A percentile compares a stretch with the other conserved stretches of the same genome.
Conservation (phyloP, 2,888 invertebrate genomes). For the Oscheius sp. region DNA sequence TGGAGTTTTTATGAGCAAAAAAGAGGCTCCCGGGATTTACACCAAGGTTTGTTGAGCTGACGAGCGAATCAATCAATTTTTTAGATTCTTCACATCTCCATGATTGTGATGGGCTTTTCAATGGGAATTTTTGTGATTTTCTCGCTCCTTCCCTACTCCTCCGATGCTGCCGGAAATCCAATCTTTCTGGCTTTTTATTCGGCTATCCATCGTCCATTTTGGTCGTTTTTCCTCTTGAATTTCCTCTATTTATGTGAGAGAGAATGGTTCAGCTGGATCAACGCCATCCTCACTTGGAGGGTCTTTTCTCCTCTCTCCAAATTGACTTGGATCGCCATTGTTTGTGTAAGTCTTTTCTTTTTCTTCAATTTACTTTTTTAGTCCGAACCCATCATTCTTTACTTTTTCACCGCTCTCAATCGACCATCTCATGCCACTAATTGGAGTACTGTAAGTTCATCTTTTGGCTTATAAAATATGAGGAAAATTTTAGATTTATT, state of each 20-base stretch:
- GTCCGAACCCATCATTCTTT: slow-evolving; percentile 66
- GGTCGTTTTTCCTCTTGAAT: slow-evolving; percentile 56
- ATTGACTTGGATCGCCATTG: slow-evolving; percentile 53
- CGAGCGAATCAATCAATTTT: slow-evolving; percentile 8
- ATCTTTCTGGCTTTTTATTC: slow-evolving; percentile 56
- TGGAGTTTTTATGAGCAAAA: slow-evolving; percentile 41
- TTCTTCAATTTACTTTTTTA: slow-evolving; percentile 1
- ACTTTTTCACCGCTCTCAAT: slow-evolving; percentile 67
- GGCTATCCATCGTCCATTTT: slow-evolving; percentile 59
- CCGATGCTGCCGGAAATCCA: slow-evolving; percentile 4
- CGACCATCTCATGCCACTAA: slow-evolving; percentile 66
- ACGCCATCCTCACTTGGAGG: slow-evolving; percentile 60
- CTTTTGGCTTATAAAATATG: neutral
- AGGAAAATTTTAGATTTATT: slow-evolving; percentile 53
- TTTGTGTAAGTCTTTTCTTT: slow-evolving; percentile 38
- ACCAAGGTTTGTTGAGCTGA: neutral
- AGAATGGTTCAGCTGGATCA: slow-evolving; percentile 49
- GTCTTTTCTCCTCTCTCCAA: slow-evolving; percentile 65
- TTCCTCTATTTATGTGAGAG: slow-evolving; percentile 53
- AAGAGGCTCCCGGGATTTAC: neutral
- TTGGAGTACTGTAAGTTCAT: slow-evolving; percentile 59
- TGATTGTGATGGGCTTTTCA: slow-evolving; percentile 31
- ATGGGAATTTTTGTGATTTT: slow-evolving; percentile 35
- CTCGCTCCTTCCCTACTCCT: slow-evolving; percentile 40
- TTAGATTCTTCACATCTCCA: slow-evolving; percentile 31